Base-by-base conservation (phyloP, 2,113 vertebrate species). In the Nymphicus hollandicus region DNA sequence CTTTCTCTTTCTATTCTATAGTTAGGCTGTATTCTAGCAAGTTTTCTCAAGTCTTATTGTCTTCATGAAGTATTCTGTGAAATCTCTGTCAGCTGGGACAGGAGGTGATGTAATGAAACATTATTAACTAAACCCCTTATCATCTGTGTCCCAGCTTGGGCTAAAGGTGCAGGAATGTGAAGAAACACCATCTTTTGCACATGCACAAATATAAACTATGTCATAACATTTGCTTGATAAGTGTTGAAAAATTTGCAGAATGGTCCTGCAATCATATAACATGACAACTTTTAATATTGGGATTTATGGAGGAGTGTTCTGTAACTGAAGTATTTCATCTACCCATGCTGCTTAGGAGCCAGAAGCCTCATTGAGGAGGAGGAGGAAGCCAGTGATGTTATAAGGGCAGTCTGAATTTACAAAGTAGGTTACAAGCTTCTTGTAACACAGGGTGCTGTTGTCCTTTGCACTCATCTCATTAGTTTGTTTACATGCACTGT, bases 401-500 rank as follows among this genome's bases (percentile, higher is more conserved):
- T 9, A 64, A 74, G 47, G 55, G 39, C 65, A 71, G 39, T 18
- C 46, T 93, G 85, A 84, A 60, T 68, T 35, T 41, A 71, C 50
- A 58, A 60, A 74, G 60, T 15, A 15, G 33, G 29, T 86, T 91
- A n/a, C 20, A 44, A 53, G 58, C 44, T 47, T 29, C 73, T 89
- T 61, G 65, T 87, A 85, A 69, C 81, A 71, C 65, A 56, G 63
- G 64, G 60, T 88, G 50, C 71, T 70, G 2, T 64, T 78, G 79
- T 72, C 91, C 60, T 83, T 95, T 93, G 85, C 47, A 28, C 79
- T 93, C 85, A 88, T 88, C 84, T 95, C 85, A 74, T 94, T 88
- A 72, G 64, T 74, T 78, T 94, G 82, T 93, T 95, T 91, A 78
- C 55, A 47, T 18, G 74, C 19, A 88, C 79, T 86, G 55, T 52